phyloP scores from a whole-genome alignment of 2,888 invertebrate species.

The Augiades crinisus region DNA sequence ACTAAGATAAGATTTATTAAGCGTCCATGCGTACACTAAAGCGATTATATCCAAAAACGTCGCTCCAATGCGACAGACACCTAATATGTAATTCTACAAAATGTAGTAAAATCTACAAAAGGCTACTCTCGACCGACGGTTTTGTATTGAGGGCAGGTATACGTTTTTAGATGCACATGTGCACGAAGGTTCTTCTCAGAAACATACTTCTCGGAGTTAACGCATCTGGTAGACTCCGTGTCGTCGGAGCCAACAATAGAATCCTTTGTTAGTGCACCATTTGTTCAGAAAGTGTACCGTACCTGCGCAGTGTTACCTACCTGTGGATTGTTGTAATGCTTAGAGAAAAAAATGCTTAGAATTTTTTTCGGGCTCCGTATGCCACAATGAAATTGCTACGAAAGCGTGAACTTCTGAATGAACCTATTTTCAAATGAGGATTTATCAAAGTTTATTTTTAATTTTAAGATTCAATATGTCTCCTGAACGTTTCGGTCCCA shows the following conservation, averaged over 20 bases:
- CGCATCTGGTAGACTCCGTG: constrained; percentile 71
- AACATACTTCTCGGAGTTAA: constrained; percentile 46
- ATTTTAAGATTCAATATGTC: too few relatives aligned
- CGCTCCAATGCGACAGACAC: not conserved
- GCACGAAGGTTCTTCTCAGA: constrained; percentile 52
- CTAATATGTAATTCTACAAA: not conserved
- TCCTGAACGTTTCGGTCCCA: too few relatives aligned
- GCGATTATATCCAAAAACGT: too few relatives aligned
- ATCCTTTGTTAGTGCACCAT: constrained; percentile 23
- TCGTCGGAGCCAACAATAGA: constrained; percentile 57
- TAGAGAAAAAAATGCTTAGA: not conserved
- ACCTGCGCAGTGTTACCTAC: constrained; percentile 2
- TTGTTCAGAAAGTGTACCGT: constrained; percentile 12
- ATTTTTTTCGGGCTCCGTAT: not conserved
- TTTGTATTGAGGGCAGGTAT: constrained; percentile 53
- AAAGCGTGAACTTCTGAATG: too few relatives aligned
- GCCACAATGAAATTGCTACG: not conserved
- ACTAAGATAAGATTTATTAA: too few relatives aligned
- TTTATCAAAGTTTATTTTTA: too few relatives aligned
- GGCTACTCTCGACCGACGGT: not conserved
- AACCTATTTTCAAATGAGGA: too few relatives aligned
- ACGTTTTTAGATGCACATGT: constrained; percentile 49
- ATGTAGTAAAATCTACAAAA: constrained; percentile 1
- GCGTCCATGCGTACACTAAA: too few relatives aligned
- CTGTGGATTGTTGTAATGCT: constrained; percentile 4